A percentile compares a stretch with the other conserved stretches of the same genome.
Evolutionary conservation across 2,113 vertebrate species (phyloP).

Genomic region (Nothoprocta perdicaria): DNA sequence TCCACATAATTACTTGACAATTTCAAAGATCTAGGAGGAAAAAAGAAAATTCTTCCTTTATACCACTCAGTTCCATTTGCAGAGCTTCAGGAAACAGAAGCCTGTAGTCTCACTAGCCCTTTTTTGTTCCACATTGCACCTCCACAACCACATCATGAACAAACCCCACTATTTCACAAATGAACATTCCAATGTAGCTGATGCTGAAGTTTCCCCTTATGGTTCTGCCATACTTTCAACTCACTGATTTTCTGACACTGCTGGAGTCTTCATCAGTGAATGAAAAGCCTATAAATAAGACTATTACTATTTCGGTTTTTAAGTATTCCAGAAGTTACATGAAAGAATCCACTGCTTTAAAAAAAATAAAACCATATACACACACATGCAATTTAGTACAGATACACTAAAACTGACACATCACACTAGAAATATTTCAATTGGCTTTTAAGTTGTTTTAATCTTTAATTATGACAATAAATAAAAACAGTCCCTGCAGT

Average conservation of each 20-base stretch:
- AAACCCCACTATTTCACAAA: not conserved
- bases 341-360: not conserved
- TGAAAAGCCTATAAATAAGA: not conserved
- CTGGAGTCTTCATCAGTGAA: not conserved
- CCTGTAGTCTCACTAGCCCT: not conserved
- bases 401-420: not conserved
- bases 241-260: not conserved
- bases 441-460: slow-evolving; percentile 34
- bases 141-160: not conserved
- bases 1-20: not conserved
- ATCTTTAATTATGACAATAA: slow-evolving; percentile 9
- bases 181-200: fast-evolving
- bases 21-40: not conserved
- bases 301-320: not conserved
- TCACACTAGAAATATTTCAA: not conserved
- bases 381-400: not conserved
- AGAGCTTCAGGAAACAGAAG: not conserved
- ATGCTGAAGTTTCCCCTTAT: fast-evolving
- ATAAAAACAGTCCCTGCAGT: not conserved
- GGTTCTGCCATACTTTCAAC: not conserved
- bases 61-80: not conserved
- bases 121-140: not conserved
- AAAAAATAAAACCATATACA: not conserved
- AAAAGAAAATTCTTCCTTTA: not conserved
- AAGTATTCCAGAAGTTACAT: not conserved